Evolutionary conservation across 1,140 invertebrate genomes (phyloP).

Genomic region (Teleogryllus occipitalis): DNA sequence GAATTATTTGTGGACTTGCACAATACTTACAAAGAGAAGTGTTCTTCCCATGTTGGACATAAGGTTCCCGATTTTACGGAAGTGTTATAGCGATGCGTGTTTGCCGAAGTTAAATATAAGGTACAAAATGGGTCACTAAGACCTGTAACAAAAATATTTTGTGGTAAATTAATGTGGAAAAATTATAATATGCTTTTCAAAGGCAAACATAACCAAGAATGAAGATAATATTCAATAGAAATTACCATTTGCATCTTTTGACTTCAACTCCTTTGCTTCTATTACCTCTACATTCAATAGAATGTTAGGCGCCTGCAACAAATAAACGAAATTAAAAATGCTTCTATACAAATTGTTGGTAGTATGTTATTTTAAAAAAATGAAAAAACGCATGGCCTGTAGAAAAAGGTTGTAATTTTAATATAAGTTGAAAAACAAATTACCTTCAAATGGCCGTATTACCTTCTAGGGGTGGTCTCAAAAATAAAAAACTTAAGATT

Average conservation of each 20-base stretch:
- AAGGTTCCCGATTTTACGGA: slow-evolving; percentile 84
- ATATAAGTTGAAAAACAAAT: too few species aligned
- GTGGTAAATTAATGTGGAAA: background rate
- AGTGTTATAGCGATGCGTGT: slow-evolving; percentile 72
- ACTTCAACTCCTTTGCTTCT: slow-evolving; percentile 82
- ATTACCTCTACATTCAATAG: slow-evolving; percentile 87
- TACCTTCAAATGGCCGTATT: too few species aligned
- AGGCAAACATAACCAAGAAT: background rate
- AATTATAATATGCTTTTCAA: background rate
- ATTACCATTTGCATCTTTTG: slow-evolving; percentile 90
- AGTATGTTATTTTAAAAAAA: too few species aligned
- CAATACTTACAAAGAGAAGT: slow-evolving; percentile 86
- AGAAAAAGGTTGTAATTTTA: too few species aligned
- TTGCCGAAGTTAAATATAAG: slow-evolving; percentile 66
- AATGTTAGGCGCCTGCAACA: slow-evolving; percentile 72
- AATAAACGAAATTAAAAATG: background rate
- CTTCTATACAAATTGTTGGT: too few species aligned
- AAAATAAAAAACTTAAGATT: too few species aligned
- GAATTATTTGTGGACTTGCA: background rate
- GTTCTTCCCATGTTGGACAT: slow-evolving; percentile 91
- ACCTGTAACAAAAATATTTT: slow-evolving; percentile 35
- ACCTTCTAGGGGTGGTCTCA: too few species aligned
- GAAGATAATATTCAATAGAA: background rate
- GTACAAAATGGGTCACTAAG: slow-evolving; percentile 92
- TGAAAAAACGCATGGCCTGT: too few species aligned